These are phyloP conservation scores for Salvelinus alpinus DNA, from an alignment of 2,113 vertebrate species.

Conservation along the genomic window DNA sequence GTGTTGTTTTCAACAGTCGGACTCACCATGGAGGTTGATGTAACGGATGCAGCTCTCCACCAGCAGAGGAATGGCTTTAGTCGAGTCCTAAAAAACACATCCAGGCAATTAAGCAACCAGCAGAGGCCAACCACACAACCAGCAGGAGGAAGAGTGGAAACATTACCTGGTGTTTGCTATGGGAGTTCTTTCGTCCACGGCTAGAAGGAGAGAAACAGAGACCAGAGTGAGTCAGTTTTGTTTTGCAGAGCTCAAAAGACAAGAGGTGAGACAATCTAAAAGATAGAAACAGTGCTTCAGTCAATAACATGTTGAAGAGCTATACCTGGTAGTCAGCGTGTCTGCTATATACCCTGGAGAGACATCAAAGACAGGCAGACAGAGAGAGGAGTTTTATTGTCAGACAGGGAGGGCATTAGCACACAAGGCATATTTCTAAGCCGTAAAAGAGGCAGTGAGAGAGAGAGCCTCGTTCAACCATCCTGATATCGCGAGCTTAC, in stretches of 20 bases:
- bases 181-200: slow-evolving; percentile 97
- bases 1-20: background rate
- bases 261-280: background rate
- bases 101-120: background rate
- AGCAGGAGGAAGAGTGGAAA: background rate
- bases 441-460: too few species aligned
- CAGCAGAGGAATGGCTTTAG: slow-evolving; percentile 93
- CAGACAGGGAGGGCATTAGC: too few species aligned
- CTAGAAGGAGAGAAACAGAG: slow-evolving; percentile 60
- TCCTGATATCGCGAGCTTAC: too few species aligned
- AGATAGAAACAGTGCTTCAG: slow-evolving; percentile 18
- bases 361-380: background rate
- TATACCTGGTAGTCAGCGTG: slow-evolving; percentile 68
- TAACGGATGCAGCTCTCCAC: slow-evolving; percentile 98
- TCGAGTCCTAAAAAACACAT: slow-evolving; percentile 80
- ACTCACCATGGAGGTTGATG: slow-evolving; percentile 96
- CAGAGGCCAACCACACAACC: background rate
- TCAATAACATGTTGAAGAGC: too few species aligned
- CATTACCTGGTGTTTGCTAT: slow-evolving; percentile 94
- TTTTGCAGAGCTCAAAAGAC: too few species aligned
- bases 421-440: too few species aligned
- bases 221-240: background rate
- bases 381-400: background rate
- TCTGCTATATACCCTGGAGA: slow-evolving; percentile 66
- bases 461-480: too few species aligned